Base-by-base conservation (phyloP, 2,797 vertebrate species). In the Megalops cyprinoides region DNA sequence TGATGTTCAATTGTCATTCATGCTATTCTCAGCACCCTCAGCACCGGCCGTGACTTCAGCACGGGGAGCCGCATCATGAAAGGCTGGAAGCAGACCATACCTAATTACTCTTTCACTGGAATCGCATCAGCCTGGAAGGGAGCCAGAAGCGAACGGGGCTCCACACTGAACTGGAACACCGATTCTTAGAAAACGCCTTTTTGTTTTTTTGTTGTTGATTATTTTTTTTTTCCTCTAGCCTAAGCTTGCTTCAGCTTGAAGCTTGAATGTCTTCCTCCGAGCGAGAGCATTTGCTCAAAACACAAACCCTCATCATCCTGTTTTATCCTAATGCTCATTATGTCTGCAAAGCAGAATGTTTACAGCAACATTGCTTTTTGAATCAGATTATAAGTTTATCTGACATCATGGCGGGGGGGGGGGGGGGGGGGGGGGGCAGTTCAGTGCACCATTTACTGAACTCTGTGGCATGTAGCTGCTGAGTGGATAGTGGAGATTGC, bases 101-200 rank as follows among this genome's bases (percentile, higher is more conserved):
- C 73, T 14, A 49, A 74, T 74, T 74, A 74, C n/a, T 74, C 73
- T 28, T n/a, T 28, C 49, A 25, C 44, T 48, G 18, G 39, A 74
- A 74, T 74, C 10, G 44, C 20, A 28, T 74, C 28, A 49, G 28
- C 73, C 49, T 73, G 73, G 73, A 74, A 49, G 44, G n/a, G n/a
- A 7, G 73, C 73, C 73, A 74, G 46, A 4, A n/a, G 5, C 10
- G n/a, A 46, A 14, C 73, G 1, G 25, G n/a, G 48, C 44, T 14
- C 46, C 6, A 46, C 46, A 74, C 14, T 0, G 28, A 23, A 10
- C 34, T 69, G 12, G 5, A n/a, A 58, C 6, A 25, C 3, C 2
- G 23, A n/a, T 20, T 20, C 5, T 20, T 58, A 5, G 25, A 25
- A n/a, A 58, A 25, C n/a, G 25, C 25, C n/a, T 58, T 58, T 4